These are phyloP conservation scores for Zaprionus vittiger DNA, from an alignment of 1,140 invertebrate species.

Conservation along the genomic window DNA sequence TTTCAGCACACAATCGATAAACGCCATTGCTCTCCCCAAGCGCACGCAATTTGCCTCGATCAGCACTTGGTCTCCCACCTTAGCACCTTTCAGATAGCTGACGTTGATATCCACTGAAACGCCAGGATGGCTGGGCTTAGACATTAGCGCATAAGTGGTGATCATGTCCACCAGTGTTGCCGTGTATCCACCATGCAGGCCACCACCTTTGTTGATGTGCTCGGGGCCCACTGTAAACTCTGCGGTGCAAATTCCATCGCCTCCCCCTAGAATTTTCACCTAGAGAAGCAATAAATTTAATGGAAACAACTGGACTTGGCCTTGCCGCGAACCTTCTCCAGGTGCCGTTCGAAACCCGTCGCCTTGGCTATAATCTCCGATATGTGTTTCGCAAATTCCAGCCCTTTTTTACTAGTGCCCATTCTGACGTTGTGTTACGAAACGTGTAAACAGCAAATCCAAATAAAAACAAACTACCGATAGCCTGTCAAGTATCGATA, in stretches of 20 bases:
- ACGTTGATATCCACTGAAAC: constrained; percentile 91
- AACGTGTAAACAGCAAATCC: constrained; percentile 19
- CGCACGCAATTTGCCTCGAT: constrained; percentile 92
- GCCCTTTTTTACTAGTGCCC: constrained; percentile 73
- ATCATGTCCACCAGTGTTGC: constrained; percentile 92
- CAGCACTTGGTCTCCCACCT: constrained; percentile 90
- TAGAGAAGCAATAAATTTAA: constrained; percentile 67
- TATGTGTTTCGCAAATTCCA: constrained; percentile 75
- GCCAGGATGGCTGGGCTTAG: constrained; percentile 87
- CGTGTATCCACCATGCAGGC: constrained; percentile 93
- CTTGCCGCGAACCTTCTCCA: constrained; percentile 56
- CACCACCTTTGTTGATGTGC: constrained; percentile 90
- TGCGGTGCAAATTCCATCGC: constrained; percentile 88
- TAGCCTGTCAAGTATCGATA: constrained; percentile 31
- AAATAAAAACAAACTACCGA: constrained; percentile 29
- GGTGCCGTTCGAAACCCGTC: constrained; percentile 66
- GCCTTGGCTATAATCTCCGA: constrained; percentile 71
- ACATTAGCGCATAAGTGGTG: constrained; percentile 92
- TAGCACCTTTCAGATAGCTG: constrained; percentile 90
- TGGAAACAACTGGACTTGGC: background rate
- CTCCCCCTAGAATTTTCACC: constrained; percentile 89
- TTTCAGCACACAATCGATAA: constrained; percentile 90
- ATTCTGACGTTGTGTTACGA: constrained; percentile 46
- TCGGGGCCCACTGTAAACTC: constrained; percentile 91
- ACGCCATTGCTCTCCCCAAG: constrained; percentile 91